Evolutionary conservation across 2,888 invertebrate species (phyloP).

Genomic region (Leptothorax acervorum): DNA sequence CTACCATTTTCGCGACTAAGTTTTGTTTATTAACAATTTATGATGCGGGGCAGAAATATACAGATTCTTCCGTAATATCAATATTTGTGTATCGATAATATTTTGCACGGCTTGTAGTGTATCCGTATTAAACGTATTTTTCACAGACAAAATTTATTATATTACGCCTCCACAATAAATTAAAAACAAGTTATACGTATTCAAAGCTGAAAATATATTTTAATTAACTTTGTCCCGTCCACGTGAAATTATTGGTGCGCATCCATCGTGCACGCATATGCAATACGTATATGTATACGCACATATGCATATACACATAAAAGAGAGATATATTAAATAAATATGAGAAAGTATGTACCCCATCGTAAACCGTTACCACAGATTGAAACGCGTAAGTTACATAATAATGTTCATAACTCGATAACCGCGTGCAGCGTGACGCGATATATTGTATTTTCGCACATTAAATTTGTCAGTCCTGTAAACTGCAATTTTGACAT

Average conservation of each 20-base stretch:
- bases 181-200: slow-evolving; percentile 20
- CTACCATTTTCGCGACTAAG: not conserved
- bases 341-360: slow-evolving; percentile 59
- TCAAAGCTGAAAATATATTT: slow-evolving; percentile 41
- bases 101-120: slow-evolving; percentile 2
- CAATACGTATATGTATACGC: not conserved
- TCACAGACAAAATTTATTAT: slow-evolving; percentile 14
- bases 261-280: not conserved
- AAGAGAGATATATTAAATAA: slow-evolving; percentile 23
- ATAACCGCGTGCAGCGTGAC: slow-evolving; percentile 62
- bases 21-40: slow-evolving; percentile 18
- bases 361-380: slow-evolving; percentile 68
- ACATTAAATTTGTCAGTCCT: slow-evolving; percentile 43
- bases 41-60: not conserved
- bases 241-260: slow-evolving; percentile 45
- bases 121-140: not conserved
- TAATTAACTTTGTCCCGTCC: slow-evolving; percentile 22
- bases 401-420: slow-evolving; percentile 54
- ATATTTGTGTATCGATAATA: slow-evolving; percentile 1
- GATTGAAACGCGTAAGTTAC: slow-evolving; percentile 58
- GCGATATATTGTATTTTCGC: slow-evolving; percentile 43
- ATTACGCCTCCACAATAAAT: slow-evolving; percentile 13
- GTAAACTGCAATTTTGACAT: slow-evolving; percentile 54
- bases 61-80: not conserved
- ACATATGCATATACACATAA: not conserved